A percentile compares a stretch with the other conserved stretches of the same genome.
phyloP scores from a whole-genome alignment of 1,140 invertebrate genomes.

The honey bee (Apis mellifera) region DNA sequence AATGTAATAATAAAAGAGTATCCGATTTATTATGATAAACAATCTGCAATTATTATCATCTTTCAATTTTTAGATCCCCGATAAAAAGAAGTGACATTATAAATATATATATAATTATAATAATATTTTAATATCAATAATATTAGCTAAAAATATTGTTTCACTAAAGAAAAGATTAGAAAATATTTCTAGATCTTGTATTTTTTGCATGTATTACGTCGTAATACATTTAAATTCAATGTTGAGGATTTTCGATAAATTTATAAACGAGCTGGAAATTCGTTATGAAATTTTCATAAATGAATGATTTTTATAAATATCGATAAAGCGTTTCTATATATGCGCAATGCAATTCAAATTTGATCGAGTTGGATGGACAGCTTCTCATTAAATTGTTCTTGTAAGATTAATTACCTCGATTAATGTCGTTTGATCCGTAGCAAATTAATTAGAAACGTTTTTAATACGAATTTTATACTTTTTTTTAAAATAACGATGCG shows the following conservation, averaged over 20 bases:
- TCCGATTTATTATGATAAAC: too few species aligned
- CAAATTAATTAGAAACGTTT: constrained; percentile 25
- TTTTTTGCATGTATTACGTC: not conserved
- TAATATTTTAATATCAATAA: too few species aligned
- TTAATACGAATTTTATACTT: too few species aligned
- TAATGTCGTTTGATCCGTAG: constrained; percentile 21
- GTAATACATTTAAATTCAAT: not conserved
- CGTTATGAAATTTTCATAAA: not conserved
- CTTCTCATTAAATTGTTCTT: constrained; percentile 18
- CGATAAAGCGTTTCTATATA: not conserved
- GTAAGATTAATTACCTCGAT: constrained; percentile 44
- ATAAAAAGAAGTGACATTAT: too few species aligned
- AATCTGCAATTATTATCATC: too few species aligned
- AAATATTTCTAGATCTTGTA: too few species aligned
- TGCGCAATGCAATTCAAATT: not conserved
- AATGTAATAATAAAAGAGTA: too few species aligned
- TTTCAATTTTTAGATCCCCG: too few species aligned
- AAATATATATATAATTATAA: too few species aligned
- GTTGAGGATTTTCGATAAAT: not conserved
- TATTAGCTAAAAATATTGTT: too few species aligned
- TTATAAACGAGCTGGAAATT: not conserved
- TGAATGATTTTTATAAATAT: constrained; percentile 45
- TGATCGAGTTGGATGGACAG: not conserved
- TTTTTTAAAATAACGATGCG: too few species aligned
- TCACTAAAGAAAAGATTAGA: too few species aligned